phyloP scores from a whole-genome alignment of 2,113 vertebrate species.

The Neodon shergylaensis region DNA sequence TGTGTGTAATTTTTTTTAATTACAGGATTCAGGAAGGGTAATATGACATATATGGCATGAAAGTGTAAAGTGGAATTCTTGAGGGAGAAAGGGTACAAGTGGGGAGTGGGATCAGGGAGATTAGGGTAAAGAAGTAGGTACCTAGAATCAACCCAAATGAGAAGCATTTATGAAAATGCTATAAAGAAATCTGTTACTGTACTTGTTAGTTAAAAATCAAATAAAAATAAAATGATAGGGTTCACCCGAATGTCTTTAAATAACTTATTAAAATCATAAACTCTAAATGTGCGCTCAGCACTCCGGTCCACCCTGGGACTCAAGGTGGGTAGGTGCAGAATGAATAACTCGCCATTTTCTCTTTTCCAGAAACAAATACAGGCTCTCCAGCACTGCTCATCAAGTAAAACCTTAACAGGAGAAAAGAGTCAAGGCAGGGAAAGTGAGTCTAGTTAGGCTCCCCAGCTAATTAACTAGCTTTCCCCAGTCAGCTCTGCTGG shows the following conservation, averaged over 20 bases:
- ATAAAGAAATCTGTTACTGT: background rate
- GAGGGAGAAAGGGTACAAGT: background rate
- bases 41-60: background rate
- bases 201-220: background rate
- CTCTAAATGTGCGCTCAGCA: background rate
- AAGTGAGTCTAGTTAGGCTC: background rate
- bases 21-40: background rate
- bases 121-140: background rate
- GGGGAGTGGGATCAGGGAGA: background rate
- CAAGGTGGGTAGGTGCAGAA: background rate
- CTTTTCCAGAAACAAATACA: conserved; percentile 18
- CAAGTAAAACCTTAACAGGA: background rate
- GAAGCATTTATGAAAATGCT: background rate
- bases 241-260: background rate
- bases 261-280: background rate
- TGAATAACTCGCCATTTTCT: background rate
- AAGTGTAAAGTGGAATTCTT: background rate
- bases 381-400: background rate
- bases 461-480: background rate
- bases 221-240: background rate
- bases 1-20: too few relatives aligned
- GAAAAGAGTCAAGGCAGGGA: background rate
- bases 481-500: background rate
- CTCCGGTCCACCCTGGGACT: background rate
- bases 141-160: background rate